Evolutionary conservation across 1,140 invertebrate species (phyloP).

Genomic region (Drosophila pectinifera): DNA sequence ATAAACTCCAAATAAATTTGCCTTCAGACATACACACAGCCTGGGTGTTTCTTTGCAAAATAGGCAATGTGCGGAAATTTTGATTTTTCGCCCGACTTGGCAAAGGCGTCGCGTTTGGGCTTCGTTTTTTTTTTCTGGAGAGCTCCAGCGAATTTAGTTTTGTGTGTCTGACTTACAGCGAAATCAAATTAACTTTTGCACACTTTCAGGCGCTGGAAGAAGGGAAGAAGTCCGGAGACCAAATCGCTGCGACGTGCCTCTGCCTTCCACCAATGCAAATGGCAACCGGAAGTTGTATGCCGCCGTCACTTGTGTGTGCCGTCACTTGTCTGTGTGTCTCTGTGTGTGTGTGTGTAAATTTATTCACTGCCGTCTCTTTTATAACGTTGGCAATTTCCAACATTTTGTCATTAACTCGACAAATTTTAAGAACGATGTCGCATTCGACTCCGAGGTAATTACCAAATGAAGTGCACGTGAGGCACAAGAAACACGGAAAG

Average conservation of each 20-base stretch:
- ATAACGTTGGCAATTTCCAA: constrained; percentile 61
- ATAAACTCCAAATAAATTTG: constrained; percentile 61
- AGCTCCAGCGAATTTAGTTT: constrained; percentile 46
- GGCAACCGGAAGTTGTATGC: constrained; percentile 51
- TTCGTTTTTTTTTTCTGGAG: not conserved
- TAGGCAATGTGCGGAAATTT: constrained; percentile 82
- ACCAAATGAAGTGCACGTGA: constrained; percentile 70
- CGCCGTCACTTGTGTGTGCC: constrained; percentile 5
- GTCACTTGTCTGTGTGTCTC: not conserved
- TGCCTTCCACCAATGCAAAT: constrained; percentile 34
- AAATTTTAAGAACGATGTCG: constrained; percentile 71
- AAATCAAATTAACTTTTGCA: constrained; percentile 82
- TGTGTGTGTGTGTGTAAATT: constrained; percentile 44
- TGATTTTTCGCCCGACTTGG: constrained; percentile 81
- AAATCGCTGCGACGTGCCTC: constrained; percentile 68
- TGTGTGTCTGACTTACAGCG: constrained; percentile 61
- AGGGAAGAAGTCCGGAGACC: constrained; percentile 7
- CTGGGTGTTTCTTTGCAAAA: constrained; percentile 51
- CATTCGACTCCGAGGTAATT: constrained; percentile 55
- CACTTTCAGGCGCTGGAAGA: constrained; percentile 46
- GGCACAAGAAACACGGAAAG: constrained; percentile 9
- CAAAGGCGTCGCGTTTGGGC: constrained; percentile 40
- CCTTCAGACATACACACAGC: constrained; percentile 9
- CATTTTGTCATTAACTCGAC: constrained; percentile 74
- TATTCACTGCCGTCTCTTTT: constrained; percentile 50